Conservation (phyloP, 2,797 vertebrate species). For the Erpetoichthys calabaricus region DNA sequence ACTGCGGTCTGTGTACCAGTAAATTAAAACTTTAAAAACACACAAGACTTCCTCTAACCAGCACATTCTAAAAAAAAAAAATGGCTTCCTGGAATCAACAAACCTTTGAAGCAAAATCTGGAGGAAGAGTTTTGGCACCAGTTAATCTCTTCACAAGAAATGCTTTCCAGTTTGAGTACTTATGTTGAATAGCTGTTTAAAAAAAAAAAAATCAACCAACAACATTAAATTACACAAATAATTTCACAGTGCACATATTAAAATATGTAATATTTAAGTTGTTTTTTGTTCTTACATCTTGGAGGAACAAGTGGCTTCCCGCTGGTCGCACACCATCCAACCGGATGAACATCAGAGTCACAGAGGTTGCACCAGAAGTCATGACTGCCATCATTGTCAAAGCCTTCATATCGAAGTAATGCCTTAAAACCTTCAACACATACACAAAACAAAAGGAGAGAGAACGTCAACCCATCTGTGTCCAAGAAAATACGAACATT, state of each 20-base stretch:
- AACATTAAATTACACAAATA: neutral
- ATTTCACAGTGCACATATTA: too few relatives aligned
- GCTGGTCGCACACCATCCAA: slow-evolving; percentile 93
- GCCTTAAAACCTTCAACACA: slow-evolving; percentile 73
- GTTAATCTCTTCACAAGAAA: slow-evolving; percentile 96
- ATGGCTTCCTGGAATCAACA: too few relatives aligned
- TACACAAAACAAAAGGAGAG: too few relatives aligned
- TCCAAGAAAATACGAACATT: too few relatives aligned
- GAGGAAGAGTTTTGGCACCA: slow-evolving; percentile 95
- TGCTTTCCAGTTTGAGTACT: slow-evolving; percentile 95
- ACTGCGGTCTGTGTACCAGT: too few relatives aligned
- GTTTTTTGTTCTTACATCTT: slow-evolving; percentile 60
- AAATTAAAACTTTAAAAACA: too few relatives aligned
- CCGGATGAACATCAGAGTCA: slow-evolving; percentile 82
- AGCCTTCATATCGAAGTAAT: slow-evolving; percentile 89
- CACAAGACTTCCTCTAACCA: too few relatives aligned
- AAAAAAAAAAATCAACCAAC: slow-evolving; percentile 17
- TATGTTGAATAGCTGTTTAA: slow-evolving; percentile 83
- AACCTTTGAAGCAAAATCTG: slow-evolving; percentile 88
- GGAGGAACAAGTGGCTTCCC: slow-evolving; percentile 91
- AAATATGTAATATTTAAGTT: too few relatives aligned
- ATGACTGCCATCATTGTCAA: slow-evolving; percentile 81
- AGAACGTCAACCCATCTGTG: too few relatives aligned
- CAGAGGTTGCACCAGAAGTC: slow-evolving; percentile 95
- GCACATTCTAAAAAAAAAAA: too few relatives aligned